Base-by-base conservation (phyloP, 2,797 vertebrate genomes). In the Anabas testudineus region DNA sequence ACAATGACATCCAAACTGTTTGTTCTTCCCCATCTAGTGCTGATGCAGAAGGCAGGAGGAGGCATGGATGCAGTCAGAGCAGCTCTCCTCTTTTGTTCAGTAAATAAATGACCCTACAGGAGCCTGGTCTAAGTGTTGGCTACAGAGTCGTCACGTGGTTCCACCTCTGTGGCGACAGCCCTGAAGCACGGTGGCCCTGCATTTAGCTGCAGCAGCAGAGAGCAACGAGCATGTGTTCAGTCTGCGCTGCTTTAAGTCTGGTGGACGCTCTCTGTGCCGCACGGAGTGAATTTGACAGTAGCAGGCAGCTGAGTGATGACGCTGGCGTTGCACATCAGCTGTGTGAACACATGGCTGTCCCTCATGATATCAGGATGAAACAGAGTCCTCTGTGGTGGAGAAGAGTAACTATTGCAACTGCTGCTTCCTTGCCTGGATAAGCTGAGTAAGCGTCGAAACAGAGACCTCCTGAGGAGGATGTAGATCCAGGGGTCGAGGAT, bases 401-500 rank as follows among this genome's bases (percentile, higher is more conserved):
- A 2, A 5, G 52, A 9, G 5, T 55, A 48, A 19, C 1, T 16
- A 0, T 53, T 62, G 56, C 24, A 26, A 2, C 6, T 34, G 26
- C 77, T 74, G 47, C 82, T 71, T 19, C 61, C 18, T 12, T 26
- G 58, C 42, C 82, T 72, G 46, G 76, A 85, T 12, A 87, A 61
- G 32, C 46, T 5, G 26, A 88, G 78, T 8, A 93, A 22, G 24
- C 71, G 72, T 1, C 71, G 94, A 41, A 99, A 95, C 70, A 99
- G 94, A 0, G 96, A 94, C 90, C 95, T 96, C 59, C 96, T 92
- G 49, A 99, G 94, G 12, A 99, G 95, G 82, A 99, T 99, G 81
- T 99, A 99, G 81, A 99, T 93, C 98, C 98, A 99, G 0, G 98
- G 98, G 83, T 99, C 97, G 21, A 99, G 93, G 81, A 99, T 99